These are phyloP conservation scores for Acutogordius australiensis DNA, from an alignment of 2,888 invertebrate genomes.

Conservation along the genomic window DNA sequence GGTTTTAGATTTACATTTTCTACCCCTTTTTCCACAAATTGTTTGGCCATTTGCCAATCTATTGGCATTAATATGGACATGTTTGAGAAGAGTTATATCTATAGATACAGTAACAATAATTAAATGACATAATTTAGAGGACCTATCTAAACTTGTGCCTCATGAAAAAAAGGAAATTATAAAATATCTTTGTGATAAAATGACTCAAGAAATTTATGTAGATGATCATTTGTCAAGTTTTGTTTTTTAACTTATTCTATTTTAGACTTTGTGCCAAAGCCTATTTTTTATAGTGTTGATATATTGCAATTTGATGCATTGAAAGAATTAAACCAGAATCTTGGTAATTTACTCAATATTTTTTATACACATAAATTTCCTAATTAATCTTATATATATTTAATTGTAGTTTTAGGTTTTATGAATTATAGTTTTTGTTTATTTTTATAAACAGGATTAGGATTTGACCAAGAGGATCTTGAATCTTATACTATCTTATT, in stretches of 20 bases:
- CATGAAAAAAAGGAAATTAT: not conserved
- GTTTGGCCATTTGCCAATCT: slow-evolving; percentile 64
- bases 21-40: slow-evolving; percentile 77
- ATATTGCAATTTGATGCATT: not conserved
- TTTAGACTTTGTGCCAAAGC: too few species aligned
- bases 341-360: not conserved
- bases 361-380: not conserved
- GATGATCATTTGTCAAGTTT: not conserved
- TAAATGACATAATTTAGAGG: too few species aligned
- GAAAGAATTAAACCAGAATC: not conserved
- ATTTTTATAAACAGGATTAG: slow-evolving; percentile 35
- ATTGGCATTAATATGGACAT: slow-evolving; percentile 37
- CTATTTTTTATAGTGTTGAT: not conserved
- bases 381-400: slow-evolving; percentile 13
- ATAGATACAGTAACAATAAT: too few species aligned
- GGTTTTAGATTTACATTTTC: slow-evolving; percentile 34
- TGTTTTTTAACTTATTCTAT: too few species aligned
- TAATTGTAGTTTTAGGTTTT: not conserved
- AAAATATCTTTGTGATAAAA: not conserved
- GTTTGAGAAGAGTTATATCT: too few species aligned
- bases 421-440: slow-evolving; percentile 16
- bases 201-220: not conserved
- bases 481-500: slow-evolving; percentile 63
- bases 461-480: slow-evolving; percentile 69
- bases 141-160: not conserved